Evolutionary conservation across 2,888 invertebrate species (phyloP).

Genomic region (Panorpa germanica): DNA sequence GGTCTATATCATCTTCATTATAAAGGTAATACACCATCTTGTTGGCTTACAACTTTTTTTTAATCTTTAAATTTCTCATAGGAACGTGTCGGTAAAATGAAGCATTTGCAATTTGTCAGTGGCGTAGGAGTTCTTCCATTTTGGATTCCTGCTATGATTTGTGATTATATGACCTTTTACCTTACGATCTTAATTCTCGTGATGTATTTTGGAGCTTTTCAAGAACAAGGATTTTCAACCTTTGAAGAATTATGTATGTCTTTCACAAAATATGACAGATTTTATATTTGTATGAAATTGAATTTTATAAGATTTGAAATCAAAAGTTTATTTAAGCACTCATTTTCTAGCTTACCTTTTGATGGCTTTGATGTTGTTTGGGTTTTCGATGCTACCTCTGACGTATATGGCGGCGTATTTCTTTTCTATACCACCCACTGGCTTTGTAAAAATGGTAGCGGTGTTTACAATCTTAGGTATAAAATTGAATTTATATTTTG

Average conservation of each 20-base stretch:
- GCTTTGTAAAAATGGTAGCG: constrained; percentile 51
- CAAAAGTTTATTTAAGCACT: no score
- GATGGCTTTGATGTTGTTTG: constrained; percentile 42
- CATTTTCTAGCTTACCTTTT: constrained; percentile 37
- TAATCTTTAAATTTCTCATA: constrained; percentile 21
- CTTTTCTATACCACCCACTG: constrained; percentile 47
- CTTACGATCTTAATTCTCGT: constrained; percentile 34
- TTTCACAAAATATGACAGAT: constrained; percentile 4
- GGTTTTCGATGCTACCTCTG: constrained; percentile 47
- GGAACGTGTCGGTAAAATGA: constrained; percentile 47
- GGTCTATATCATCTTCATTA: constrained; percentile 37
- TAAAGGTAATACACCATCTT: constrained; percentile 24
- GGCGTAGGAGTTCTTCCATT: constrained; percentile 44
- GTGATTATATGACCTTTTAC: constrained; percentile 44
- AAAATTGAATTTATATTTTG: no score
- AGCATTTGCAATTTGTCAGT: constrained; percentile 51
- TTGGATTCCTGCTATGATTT: constrained; percentile 49
- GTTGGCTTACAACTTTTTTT: constrained; percentile 14
- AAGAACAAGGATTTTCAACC: constrained; percentile 37
- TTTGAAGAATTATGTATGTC: constrained; percentile 23
- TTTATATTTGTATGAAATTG: no score
- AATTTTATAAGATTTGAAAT: no score
- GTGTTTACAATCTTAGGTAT: constrained; percentile 51
- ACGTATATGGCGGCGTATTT: constrained; percentile 46
- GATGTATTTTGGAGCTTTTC: constrained; percentile 40